Evolutionary conservation across 2,888 invertebrate species (phyloP), one percentile per base, ranked within the genome.

Genomic region (Mongoloraphidia duomilia): DNA sequence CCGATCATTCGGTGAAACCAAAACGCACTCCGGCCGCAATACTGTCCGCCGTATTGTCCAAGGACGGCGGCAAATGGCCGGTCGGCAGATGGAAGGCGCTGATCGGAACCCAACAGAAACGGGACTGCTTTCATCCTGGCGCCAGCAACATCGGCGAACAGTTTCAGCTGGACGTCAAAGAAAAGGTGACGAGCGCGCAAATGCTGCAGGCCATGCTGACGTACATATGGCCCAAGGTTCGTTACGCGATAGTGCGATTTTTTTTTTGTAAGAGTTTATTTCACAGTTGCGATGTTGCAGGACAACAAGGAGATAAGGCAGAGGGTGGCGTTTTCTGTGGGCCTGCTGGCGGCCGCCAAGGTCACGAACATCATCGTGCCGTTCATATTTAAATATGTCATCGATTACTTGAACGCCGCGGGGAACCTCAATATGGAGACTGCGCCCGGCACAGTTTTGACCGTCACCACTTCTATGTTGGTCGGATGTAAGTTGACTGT

Each of bases 201-300:
- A 94, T 96, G 85, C 62, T 94, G 34, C 77, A 76, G 55, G 84
- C 85, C 46, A 94, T 97, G 92, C 66, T 90, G 65, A 77, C 78
- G 46, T 93, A 95, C 70, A 85, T 97, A 50, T 97, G 97, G 97
- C 97, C 97, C 33, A 85, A 89, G 74, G 87, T 86, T 56, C 26
- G 26, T 26, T 6, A 6, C 17, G 6, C 26, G 26, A 6, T 1
- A 5, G 1, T 6, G 26, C 26, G 26, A 5, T 26, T 26, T 6
- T 6, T 3, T 6, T 26, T 26, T 62, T 57, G 65, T 35, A 63
- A 62, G 54, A 63, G 63, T 65, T 65, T 17, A 6, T 26, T 6
- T 26, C 5, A 36, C 43, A 50, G 49, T 34, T 42, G 41, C 35
- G 40, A 1, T 40, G 46, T 64, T 66, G 1, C 64, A 82, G 80